These are phyloP conservation scores for Periplaneta americana DNA, from an alignment of 1,140 invertebrate species.

Conservation along the genomic window DNA sequence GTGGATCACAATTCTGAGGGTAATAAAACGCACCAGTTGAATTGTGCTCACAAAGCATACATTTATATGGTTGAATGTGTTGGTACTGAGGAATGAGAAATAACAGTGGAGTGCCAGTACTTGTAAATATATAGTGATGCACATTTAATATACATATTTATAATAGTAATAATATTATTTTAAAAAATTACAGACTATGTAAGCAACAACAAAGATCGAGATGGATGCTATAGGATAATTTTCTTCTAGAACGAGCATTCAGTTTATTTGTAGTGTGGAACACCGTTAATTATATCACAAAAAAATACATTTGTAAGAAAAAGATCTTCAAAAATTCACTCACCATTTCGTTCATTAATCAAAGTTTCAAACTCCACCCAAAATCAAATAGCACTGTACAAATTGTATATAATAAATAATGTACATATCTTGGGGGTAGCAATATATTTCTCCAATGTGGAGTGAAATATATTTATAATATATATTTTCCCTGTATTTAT, in stretches of 20 bases:
- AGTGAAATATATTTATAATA: not conserved
- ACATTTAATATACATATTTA: slow-evolving; percentile 14
- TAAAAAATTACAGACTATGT: slow-evolving; percentile 12
- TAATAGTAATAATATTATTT: slow-evolving; percentile 1
- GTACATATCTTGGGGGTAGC: not conserved
- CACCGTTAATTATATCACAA: slow-evolving; percentile 3
- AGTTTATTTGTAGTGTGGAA: not conserved
- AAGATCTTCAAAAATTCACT: slow-evolving; percentile 3
- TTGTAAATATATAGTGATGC: slow-evolving; percentile 9
- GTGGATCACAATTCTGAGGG: too few relatives aligned
- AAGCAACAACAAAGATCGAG: slow-evolving; percentile 11
- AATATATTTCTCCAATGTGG: not conserved
- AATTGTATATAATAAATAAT: not conserved
- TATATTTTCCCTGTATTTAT: not conserved
- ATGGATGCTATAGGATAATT: slow-evolving; percentile 1
- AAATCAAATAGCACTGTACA: not conserved
- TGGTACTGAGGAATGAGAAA: not conserved
- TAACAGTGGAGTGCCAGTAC: not conserved
- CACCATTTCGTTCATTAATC: not conserved
- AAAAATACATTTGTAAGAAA: slow-evolving; percentile 7
- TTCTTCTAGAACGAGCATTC: slow-evolving; percentile 2
- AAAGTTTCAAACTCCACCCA: slow-evolving; percentile 1
- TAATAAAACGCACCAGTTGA: too few relatives aligned
- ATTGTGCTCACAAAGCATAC: too few relatives aligned
- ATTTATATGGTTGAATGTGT: too few relatives aligned